A percentile compares a stretch with the other conserved stretches of the same genome.
These are phyloP conservation scores for Pterostichus madidus DNA, from an alignment of 2,888 invertebrate species.

Conservation along the genomic window DNA sequence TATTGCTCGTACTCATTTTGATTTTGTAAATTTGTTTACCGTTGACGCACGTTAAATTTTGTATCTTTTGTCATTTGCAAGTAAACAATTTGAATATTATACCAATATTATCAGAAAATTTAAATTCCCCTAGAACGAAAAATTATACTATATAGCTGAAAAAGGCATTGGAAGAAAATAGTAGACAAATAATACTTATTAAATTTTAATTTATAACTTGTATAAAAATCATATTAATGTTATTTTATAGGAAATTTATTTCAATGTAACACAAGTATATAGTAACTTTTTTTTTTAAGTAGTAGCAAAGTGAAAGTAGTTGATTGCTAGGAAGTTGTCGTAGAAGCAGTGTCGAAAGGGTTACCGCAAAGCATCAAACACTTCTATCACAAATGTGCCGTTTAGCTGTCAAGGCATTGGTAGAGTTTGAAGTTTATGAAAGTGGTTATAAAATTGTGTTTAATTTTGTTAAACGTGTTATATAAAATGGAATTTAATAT, in stretches of 20 bases:
- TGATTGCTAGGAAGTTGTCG: conserved; percentile 1
- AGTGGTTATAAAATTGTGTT: conserved; percentile 47
- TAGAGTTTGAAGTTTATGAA: conserved; percentile 29
- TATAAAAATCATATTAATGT: neutral
- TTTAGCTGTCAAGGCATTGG: too few species aligned
- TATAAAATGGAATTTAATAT: conserved; percentile 75
- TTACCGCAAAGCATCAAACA: too few species aligned
- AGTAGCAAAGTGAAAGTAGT: neutral
- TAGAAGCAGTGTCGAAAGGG: neutral
- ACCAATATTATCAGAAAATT: conserved; percentile 10
- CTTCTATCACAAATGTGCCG: too few species aligned
- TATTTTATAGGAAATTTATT: neutral
- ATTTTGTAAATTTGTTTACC: conserved; percentile 23
- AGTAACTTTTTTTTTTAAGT: neutral
- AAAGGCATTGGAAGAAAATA: too few species aligned
- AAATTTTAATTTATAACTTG: too few species aligned
- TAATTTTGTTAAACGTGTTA: conserved; percentile 21
- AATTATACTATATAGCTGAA: neutral
- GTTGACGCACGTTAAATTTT: conserved; percentile 40
- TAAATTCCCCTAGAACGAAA: neutral
- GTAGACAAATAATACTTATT: too few species aligned
- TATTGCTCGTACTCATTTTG: conserved; percentile 47
- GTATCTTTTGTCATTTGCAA: conserved; percentile 18
- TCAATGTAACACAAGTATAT: neutral
- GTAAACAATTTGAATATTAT: conserved; percentile 24